Evolutionary conservation across 1,140 invertebrate species (phyloP), one percentile per base, ranked within the genome.

Genomic region (Sarcophaga bullata): DNA sequence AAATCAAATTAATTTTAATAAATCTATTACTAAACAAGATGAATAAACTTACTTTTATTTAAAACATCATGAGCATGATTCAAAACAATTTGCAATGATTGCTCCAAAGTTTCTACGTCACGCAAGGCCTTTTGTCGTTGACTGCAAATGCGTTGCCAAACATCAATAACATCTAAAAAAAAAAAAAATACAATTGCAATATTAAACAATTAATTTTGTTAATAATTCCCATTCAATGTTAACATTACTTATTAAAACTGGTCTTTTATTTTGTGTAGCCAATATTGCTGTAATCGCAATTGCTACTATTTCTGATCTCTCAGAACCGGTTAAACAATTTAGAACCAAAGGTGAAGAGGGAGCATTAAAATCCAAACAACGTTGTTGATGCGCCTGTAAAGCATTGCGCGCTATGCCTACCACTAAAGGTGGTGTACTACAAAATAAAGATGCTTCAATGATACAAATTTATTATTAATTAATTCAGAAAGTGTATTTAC

Each of bases 61-160:
- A 90, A 85, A 73, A 90, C 87, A 83, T 90, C 84, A 50, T 90
- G 89, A 8, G 87, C 88, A 85, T 90, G 85, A 81, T 83, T 86
- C 11, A 90, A 82, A 5, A 90, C 86, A 68, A 90, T 86, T 84
- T 90, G 89, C 87, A 90, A 88, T 8, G 89, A 90, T 81, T 90
- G 85, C 62, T 90, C 87, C 58, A 90, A 83, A 8, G 85, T 86
- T 11, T 84, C 84, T 0, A 86, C 84, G 73, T 90, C 87, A 4
- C 86, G 81, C 2, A 90, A 83, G 0, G 87, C 88, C 82, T 89
- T 86, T 80, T 90, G 89, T 13, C 89, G 86, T 84, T 90, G 89
- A 48, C 83, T 84, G 50, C 86, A 90, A 83, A 90, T 89, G 5
- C 89, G 88, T 6, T 85, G 87, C 89, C 89, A 90, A 84, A 90